Evolutionary conservation across 2,797 vertebrate species (phyloP), one percentile per base, ranked within the genome.

Genomic region (Micrastur ruficollis): DNA sequence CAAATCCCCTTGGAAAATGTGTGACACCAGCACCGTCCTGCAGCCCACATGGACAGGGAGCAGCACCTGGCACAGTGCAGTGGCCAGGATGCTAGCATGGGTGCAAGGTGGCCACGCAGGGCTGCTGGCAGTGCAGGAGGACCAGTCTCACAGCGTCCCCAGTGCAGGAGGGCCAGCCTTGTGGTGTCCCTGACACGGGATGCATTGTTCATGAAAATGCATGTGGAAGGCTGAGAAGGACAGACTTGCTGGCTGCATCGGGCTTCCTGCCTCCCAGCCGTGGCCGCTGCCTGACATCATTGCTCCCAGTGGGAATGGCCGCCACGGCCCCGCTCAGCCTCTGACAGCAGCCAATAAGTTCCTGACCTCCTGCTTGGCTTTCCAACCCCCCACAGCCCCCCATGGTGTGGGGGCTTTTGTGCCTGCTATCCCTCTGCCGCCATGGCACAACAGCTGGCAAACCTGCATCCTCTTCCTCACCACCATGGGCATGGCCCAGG

Each of bases 261-360:
- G 63, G 91, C 80, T 97, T 97, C 97, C 97, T 97, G 96, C 96
- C 93, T 90, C 68, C 82, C 14, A 21, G 80, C 70, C 9, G 6
- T 1, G 0, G 53, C 81, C 1, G 3, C 73, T 0, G 29, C 79
- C 87, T 95, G 96, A 96, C 95, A 94, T 96, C 94, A 83, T 20
- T 56, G 62, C 49, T 79, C 36, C 74, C 2, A 1, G 23, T 67
- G 94, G 80, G 90, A 94, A 92, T 59, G 71, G 79, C 71, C 8
- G 17, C 23, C 74, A 75, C 10, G 13, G 92, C 76, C 81, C 81
- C 8, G 6, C 85, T 93, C 5, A 1, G 79, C 56, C 80, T 65
- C 92, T 89, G 89, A 53, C 82, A 73, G 38, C 81, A 91, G 85
- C 72, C 5, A n/a, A 52, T 36, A 59, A 91, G 66, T 85, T 93